Evolutionary conservation across 2,888 invertebrate genomes (phyloP), one percentile per base, ranked within the genome.

Genomic region (Chymomyza procnemis): DNA sequence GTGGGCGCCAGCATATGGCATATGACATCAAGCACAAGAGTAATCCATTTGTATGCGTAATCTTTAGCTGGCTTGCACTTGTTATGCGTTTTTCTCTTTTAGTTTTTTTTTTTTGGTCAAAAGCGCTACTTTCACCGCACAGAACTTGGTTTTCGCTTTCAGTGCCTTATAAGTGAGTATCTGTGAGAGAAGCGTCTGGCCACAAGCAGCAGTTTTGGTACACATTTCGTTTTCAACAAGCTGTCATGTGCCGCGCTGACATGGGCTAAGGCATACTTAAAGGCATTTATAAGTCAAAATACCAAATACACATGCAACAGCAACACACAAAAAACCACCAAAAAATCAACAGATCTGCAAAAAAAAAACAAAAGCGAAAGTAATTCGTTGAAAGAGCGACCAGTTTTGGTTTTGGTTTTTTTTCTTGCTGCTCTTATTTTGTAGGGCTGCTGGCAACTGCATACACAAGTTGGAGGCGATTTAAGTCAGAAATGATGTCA

Each of bases 361-460:
- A 46, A 46, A 18, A 21, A 72, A 67, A 72, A 81, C 54, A 77
- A 83, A 88, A 85, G 87, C 85, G 88, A 88, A 88, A 87, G 87
- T 88, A 75, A 41, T 41, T 41, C 34, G 34, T 41, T 41, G 34
- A 87, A 80, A 79, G 71, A 64, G 69, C 76, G 78, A 88, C 87
- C 88, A 88, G 88, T 88, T 87, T 87, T 61, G 5, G 30, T 50
- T n/a, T n/a, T 58, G 34, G 34, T 34, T 62, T 47, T 56, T 55
- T 34, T 57, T 41, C n/a, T 34, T n/a, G 22, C 41, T 46, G 18
- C 64, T 74, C 55, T 68, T 69, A 61, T 67, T 50, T 56, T 77
- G 66, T 71, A 83, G 84, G 84, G 87, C 75, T 85, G 75, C 71
- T 63, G 80, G 46, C 76, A 69, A 73, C 57, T 50, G 46, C 60